phyloP scores from a whole-genome alignment of 2,797 vertebrate genomes.

The Streptopelia turtur region DNA sequence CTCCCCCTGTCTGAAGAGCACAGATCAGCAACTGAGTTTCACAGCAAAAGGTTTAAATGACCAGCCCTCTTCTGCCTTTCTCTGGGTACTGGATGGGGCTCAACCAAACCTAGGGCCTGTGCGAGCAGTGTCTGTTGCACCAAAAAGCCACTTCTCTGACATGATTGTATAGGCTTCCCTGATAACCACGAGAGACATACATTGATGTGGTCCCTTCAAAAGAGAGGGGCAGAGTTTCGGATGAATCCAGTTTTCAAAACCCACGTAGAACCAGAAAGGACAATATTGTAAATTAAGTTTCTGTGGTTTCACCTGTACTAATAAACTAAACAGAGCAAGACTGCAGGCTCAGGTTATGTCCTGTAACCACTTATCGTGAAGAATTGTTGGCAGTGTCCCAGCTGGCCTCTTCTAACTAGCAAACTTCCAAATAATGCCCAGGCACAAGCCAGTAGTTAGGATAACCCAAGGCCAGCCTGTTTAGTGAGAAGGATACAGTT shows the following conservation, averaged over 20 bases:
- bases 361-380: not conserved
- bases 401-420: not conserved
- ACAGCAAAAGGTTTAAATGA: not conserved
- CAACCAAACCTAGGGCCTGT: not conserved
- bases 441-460: not conserved
- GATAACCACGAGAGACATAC: not conserved
- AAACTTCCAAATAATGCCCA: not conserved
- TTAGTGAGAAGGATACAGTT: not conserved
- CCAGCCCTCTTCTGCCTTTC: not conserved
- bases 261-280: not conserved
- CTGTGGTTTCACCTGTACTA: not conserved
- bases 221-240: not conserved
- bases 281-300: not conserved
- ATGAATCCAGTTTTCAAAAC: not conserved
- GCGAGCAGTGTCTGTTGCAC: fast-evolving
- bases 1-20: not conserved
- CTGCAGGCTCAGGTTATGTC: not conserved
- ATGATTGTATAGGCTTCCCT: not conserved
- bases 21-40: not conserved
- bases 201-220: not conserved
- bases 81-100: no score
- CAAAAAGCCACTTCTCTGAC: not conserved
- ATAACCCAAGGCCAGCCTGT: not conserved
- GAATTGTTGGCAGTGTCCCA: not conserved
- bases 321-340: not conserved